Evolutionary conservation across 2,797 vertebrate genomes (phyloP).

Genomic region (Malurus leucopterus): DNA sequence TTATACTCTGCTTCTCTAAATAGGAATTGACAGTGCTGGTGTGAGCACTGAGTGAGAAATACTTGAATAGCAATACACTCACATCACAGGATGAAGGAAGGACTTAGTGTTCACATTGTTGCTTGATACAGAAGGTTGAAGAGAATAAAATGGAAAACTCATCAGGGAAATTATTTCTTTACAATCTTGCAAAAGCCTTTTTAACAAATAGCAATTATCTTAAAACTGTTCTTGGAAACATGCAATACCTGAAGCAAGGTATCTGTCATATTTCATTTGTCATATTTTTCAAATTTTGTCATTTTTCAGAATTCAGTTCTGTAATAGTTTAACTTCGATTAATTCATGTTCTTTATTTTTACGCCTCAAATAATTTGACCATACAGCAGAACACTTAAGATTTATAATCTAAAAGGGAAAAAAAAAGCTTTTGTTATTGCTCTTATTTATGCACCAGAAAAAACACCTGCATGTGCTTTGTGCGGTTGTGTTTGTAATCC

Average conservation of each 20-base stretch:
- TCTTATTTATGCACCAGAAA: background rate
- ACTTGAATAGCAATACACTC: background rate
- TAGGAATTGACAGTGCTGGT: background rate
- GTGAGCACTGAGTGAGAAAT: background rate
- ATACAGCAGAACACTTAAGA: background rate
- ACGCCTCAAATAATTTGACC: background rate
- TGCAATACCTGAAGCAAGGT: background rate
- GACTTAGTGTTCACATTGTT: background rate
- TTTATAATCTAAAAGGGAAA: background rate
- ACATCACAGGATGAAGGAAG: background rate
- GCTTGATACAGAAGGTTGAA: background rate
- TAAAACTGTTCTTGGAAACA: background rate
- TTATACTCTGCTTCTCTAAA: background rate
- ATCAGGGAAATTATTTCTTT: background rate
- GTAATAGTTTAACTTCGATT: background rate
- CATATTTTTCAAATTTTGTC: background rate
- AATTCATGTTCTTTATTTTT: background rate
- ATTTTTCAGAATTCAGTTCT: background rate
- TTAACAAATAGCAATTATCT: background rate
- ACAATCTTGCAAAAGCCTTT: background rate
- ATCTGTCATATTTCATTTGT: background rate
- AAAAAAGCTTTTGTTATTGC: background rate
- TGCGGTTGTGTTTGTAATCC: background rate
- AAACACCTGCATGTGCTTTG: background rate
- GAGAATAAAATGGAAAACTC: background rate